A percentile compares a stretch with the other conserved stretches of the same genome.
Evolutionary conservation across 2,113 vertebrate genomes (phyloP).

Genomic region (Leptodactylus fuscus): DNA sequence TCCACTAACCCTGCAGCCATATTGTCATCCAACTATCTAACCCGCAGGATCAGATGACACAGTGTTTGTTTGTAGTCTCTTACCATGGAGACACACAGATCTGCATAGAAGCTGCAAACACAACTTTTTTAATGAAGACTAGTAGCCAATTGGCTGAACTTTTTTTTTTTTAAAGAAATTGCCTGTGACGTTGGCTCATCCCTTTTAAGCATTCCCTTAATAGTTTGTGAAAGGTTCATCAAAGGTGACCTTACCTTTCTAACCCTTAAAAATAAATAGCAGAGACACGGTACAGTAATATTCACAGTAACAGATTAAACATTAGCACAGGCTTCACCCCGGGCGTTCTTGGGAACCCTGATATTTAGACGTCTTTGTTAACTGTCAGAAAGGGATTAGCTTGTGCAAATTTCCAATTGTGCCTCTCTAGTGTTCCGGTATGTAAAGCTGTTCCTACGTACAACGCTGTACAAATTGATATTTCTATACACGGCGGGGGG

Average conservation of each 20-base stretch:
- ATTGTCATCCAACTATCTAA: no score
- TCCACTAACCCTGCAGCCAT: no score
- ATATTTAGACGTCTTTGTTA: constrained; percentile 19
- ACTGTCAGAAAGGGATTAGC: constrained; percentile 42
- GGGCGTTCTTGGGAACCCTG: constrained; percentile 3
- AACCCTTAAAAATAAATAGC: background rate
- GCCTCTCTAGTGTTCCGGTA: constrained; percentile 82
- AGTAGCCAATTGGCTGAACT: no score
- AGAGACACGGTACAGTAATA: background rate
- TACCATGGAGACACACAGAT: background rate
- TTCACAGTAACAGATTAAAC: background rate
- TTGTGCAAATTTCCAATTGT: constrained; percentile 5
- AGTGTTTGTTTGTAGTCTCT: background rate
- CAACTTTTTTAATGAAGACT: no score
- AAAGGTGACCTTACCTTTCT: background rate
- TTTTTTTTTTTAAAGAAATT: no score
- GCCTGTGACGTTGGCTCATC: background rate
- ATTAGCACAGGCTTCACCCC: background rate
- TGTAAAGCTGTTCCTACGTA: no score
- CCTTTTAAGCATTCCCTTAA: background rate
- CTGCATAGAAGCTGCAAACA: no score
- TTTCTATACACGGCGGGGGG: no score
- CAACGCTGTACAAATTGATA: constrained; percentile 49
- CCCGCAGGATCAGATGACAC: background rate
- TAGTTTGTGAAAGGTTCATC: background rate